Base-by-base conservation (phyloP, 2,888 invertebrate species). In the Cheilosia urbana region DNA sequence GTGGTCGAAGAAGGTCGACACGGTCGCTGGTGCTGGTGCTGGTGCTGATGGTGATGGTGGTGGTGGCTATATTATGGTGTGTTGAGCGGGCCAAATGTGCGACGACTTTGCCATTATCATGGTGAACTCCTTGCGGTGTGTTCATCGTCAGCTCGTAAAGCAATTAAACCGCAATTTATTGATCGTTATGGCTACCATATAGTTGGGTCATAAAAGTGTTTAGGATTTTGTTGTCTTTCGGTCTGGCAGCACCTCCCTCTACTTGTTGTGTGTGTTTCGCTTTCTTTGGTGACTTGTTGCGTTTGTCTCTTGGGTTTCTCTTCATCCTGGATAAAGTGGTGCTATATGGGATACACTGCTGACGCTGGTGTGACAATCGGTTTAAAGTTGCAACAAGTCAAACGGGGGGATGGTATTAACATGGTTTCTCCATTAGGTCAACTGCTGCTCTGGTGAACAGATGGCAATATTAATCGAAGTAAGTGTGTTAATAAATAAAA, bases 121-220 rank as follows among this genome's bases (percentile, higher is more conserved):
- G 27, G 27, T 27, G 69, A 76, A 81, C 66, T 82, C 40, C 60
- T 79, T 81, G 62, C 53, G 58, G 69, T 76, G 88, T 87, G 73
- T 66, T 85, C 79, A 87, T 88, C 87, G 88, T 88, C 88, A 88
- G 87, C 87, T 88, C 87, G 85, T 87, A 87, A 85, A 87, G 88
- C 88, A 88, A 88, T 88, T 88, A 88, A 88, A 87, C 72, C 62
- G 65, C 82, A 87, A 89, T 87, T 88, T 88, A 87, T 88, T 88
- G 87, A 82, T 84, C 84, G 83, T 83, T 87, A 83, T 87, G 87
- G 87, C 87, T 87, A 84, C 87, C 81, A 87, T 69, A 78, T 87
- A 81, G 87, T 82, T 75, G 81, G 68, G 58, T 82, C 77, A 77
- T 81, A 87, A 82, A 87, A 82, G 68, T 87, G 83, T 85, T 85